These are phyloP conservation scores for Mormyrus hasselquistii DNA, from an alignment of 2,797 vertebrate species.

Conservation along the genomic window DNA sequence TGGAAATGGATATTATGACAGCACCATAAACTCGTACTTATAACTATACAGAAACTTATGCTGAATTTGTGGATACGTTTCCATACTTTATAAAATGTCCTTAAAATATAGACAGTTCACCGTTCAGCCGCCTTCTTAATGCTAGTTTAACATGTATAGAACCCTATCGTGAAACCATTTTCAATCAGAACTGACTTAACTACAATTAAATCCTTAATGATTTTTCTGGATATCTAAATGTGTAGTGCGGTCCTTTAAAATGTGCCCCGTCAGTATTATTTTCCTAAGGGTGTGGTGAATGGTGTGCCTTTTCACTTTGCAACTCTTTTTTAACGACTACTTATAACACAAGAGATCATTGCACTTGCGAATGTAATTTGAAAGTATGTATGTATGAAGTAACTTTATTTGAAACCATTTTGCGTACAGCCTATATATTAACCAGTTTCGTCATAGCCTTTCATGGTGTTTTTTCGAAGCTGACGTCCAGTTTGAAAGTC, in stretches of 20 bases:
- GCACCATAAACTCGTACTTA: background rate
- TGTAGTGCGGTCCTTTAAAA: background rate
- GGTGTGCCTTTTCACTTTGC: background rate
- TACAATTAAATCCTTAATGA: background rate
- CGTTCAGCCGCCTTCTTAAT: background rate
- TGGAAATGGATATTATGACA: background rate
- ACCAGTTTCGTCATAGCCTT: background rate
- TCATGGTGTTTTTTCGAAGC: background rate
- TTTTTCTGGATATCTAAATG: background rate
- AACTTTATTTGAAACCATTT: background rate
- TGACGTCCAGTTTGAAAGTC: background rate
- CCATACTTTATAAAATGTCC: background rate
- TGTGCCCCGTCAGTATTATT: background rate
- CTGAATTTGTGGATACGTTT: background rate
- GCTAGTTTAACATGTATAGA: background rate
- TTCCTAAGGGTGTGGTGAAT: background rate
- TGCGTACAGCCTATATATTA: background rate
- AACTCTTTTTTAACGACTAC: background rate
- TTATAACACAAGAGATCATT: background rate
- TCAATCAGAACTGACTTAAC: background rate
- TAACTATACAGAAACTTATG: background rate
- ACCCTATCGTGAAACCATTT: background rate
- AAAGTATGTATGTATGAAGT: background rate
- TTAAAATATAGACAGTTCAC: background rate
- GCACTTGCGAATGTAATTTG: background rate